Evolutionary conservation across 2,888 invertebrate genomes (phyloP).

Genomic region (Caenorhabditis imperialis): DNA sequence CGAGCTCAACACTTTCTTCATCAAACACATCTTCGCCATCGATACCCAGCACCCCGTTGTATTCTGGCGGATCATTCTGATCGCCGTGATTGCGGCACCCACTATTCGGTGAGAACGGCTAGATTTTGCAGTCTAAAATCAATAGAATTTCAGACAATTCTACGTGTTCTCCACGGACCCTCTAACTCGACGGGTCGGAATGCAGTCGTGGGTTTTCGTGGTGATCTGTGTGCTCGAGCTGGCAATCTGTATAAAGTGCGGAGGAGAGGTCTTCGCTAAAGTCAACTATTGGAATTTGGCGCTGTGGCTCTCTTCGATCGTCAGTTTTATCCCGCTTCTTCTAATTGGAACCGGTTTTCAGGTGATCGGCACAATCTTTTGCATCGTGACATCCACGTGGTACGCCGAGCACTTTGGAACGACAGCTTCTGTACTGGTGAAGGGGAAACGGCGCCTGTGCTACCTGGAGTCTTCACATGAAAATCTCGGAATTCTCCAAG

Average conservation of each 20-base stretch:
- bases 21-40: conserved; percentile 98
- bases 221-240: conserved; percentile 79
- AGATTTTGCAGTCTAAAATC: neutral
- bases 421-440: conserved; percentile 68
- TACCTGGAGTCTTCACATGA: conserved; percentile 77
- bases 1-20: conserved; percentile 97
- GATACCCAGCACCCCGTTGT: conserved; percentile 92
- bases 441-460: conserved; percentile 67
- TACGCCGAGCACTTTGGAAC: conserved; percentile 48
- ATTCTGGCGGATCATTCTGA: conserved; percentile 87
- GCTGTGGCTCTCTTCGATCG: conserved; percentile 69
- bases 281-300: conserved; percentile 59
- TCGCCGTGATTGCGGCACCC: conserved; percentile 96
- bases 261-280: conserved; percentile 68
- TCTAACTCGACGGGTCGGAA: conserved; percentile 94
- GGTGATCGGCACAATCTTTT: conserved; percentile 89
- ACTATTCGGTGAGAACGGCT: conserved; percentile 87
- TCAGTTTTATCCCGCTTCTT: conserved; percentile 40
- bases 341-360: conserved; percentile 79
- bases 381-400: conserved; percentile 82
- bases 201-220: conserved; percentile 98
- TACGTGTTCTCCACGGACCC: conserved; percentile 97
- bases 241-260: conserved; percentile 76
- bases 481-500: conserved; percentile 73
- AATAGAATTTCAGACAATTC: conserved; percentile 86